Evolutionary conservation across 1,140 invertebrate genomes (phyloP), one percentile per base, ranked within the genome.

Genomic region (Lordiphosa clarofinis): DNA sequence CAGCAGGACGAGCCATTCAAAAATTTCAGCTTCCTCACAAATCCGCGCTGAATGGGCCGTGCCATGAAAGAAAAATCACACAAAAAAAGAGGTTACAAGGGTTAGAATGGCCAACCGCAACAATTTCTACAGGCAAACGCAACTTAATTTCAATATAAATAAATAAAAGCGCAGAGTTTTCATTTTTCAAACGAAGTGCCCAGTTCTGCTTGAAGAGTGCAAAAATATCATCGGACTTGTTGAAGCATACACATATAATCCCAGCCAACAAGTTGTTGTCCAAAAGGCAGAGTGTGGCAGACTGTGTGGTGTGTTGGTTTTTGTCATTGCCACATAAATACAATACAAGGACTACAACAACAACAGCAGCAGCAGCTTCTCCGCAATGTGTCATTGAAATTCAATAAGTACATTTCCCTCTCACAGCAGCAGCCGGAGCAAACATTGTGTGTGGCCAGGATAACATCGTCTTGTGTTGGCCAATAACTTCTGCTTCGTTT

Each of bases 121-220:
- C 78, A 82, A 82, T 82, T 82, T 82, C 76, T 64, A 75, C 67
- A 75, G 56, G 46, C 55, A 72, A 68, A 62, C 67, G 76, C 72
- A 82, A 84, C 76, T 82, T 84, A 76, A 82, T 82, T 82, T 82
- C 76, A 84, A 84, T 65, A 82, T 84, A 82, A 82, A 82, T 82
- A 82, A 84, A 82, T 82, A 84, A 82, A 82, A 73, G 39, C 53
- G 33, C 49, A 58, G 8, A 50, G 12, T 38, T 63, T 36, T 40
- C 36, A 37, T 36, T 36, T 66, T 78, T 64, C 58, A 48, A 8
- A 60, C 8, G 36, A 15, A 24, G 10, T 12, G 24, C 50, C 12
- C 48, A 12, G 28, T 12, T 10, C 21, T 28, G 28, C 24, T 56
- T 31, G 40, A 56, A 56, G 44, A 24, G 28, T 57, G 46, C 54